A percentile compares a stretch with the other conserved stretches of the same genome.
Conservation (phyloP, 2,113 vertebrate species). For the Megatriorchis doriae region DNA sequence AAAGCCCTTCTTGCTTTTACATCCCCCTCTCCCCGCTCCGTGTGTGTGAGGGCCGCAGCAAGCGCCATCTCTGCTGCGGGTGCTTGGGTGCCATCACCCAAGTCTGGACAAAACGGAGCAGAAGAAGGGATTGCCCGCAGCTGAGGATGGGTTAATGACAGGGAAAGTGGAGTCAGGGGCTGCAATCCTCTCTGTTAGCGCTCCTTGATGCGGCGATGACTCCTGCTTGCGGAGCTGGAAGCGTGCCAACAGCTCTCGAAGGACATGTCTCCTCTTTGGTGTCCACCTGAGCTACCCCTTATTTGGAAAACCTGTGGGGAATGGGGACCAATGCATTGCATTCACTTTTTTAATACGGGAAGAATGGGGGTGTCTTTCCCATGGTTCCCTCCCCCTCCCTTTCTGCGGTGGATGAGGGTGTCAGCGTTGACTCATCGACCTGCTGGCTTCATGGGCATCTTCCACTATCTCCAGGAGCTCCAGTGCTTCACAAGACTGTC, state of each 20-base stretch:
- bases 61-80: neutral
- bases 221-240: neutral
- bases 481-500: neutral
- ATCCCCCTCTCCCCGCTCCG: neutral
- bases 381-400: neutral
- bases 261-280: neutral
- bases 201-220: neutral
- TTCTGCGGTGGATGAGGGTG: neutral
- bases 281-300: neutral
- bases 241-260: neutral
- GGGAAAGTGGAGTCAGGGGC: neutral
- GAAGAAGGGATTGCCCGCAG: neutral
- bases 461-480: neutral
- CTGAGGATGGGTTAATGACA: neutral
- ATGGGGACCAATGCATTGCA: neutral
- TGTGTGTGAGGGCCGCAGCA: too few species aligned
- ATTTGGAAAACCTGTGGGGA: neutral
- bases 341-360: neutral
- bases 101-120: neutral
- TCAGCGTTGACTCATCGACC: neutral
- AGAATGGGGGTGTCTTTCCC: neutral
- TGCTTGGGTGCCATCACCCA: neutral
- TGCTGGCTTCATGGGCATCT: neutral
- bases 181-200: neutral
- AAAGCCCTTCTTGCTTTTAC: neutral